Evolutionary conservation across 23 tunicate genomes (phyloP), one percentile per base, ranked within the genome.

Genomic region (Clavelina lepadiformis): DNA sequence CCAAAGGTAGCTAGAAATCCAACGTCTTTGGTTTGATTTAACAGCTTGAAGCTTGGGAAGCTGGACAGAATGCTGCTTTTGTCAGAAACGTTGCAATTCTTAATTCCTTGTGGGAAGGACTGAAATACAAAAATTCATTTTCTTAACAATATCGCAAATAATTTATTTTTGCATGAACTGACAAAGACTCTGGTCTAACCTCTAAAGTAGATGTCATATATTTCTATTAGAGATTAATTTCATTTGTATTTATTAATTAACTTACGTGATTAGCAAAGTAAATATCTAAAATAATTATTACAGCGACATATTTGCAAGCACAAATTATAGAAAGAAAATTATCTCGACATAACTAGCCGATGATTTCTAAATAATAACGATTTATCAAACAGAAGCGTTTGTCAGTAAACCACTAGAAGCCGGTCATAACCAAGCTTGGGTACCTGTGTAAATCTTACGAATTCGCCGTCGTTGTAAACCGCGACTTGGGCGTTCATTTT

Each of bases 361-460:
- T n/a, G n/a, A n/a, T n/a, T n/a, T n/a, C n/a, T n/a, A n/a, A n/a
- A n/a, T n/a, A n/a, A n/a, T n/a, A n/a, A n/a, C 21, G 25, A 0
- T 30, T 0, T 0, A 61, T 0, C 19, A 19, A 46, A 56, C 23
- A 56, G 21, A 20, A 18, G 23, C 0, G 27, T 15, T 28, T 15
- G 30, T 0, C 21, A 11, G n/a, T 24, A 31, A 0, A 15, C 20
- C n/a, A 0, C 31, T 13, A 13, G 20, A 11, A 0, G 33, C 28
- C n/a, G n/a, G n/a, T n/a, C n/a, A n/a, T n/a, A n/a, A n/a, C 59
- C 8, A 11, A n/a, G 6, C 1, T 0, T 0, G 18, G 51, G 5
- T 59, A 84, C 93, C 75, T 84, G 93, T 0, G 93, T 62, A 49
- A 84, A 84, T 31, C 83, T 50, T 4, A 76, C 78, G 46, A 76